Conservation (phyloP, 1,140 invertebrate species). For the Ylistrum balloti region DNA sequence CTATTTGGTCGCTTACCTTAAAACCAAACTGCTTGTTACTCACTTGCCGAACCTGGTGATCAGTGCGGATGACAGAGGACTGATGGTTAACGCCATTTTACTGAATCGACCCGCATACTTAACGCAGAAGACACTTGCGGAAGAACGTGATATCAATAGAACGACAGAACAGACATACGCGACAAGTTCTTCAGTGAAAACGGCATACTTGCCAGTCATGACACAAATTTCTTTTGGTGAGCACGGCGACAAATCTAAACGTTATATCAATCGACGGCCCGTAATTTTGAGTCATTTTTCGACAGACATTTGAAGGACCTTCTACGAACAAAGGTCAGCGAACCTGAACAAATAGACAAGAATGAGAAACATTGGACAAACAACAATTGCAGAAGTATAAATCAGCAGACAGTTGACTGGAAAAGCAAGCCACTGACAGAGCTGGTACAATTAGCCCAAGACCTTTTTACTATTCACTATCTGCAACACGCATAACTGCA, state of each 20-base stretch:
- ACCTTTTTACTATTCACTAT: slow-evolving; percentile 25
- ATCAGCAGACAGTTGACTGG: slow-evolving; percentile 61
- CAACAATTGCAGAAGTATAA: slow-evolving; percentile 60
- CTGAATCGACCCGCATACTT: slow-evolving; percentile 29
- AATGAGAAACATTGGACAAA: slow-evolving; percentile 57
- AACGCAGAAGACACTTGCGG: slow-evolving; percentile 16
- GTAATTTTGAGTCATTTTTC: slow-evolving; percentile 55
- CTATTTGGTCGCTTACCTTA: slow-evolving; percentile 52
- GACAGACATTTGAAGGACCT: not conserved
- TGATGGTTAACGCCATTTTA: slow-evolving; percentile 60
- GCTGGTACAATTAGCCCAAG: slow-evolving; percentile 29
- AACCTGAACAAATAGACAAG: not conserved
- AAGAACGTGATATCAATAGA: slow-evolving; percentile 48
- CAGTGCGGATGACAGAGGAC: slow-evolving; percentile 51
- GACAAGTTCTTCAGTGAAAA: slow-evolving; percentile 48
- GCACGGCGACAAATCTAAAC: slow-evolving; percentile 47
- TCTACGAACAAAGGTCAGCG: slow-evolving; percentile 36
- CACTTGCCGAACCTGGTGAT: slow-evolving; percentile 45
- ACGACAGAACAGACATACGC: slow-evolving; percentile 20
- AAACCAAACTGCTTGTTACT: slow-evolving; percentile 20
- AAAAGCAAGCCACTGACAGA: slow-evolving; percentile 56
- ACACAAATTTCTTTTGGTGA: slow-evolving; percentile 54
- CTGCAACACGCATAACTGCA: slow-evolving; percentile 30
- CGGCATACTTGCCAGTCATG: slow-evolving; percentile 49
- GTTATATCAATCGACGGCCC: not conserved